Conservation (phyloP, 1,140 invertebrate species). For the Belonocnema kinseyi region DNA sequence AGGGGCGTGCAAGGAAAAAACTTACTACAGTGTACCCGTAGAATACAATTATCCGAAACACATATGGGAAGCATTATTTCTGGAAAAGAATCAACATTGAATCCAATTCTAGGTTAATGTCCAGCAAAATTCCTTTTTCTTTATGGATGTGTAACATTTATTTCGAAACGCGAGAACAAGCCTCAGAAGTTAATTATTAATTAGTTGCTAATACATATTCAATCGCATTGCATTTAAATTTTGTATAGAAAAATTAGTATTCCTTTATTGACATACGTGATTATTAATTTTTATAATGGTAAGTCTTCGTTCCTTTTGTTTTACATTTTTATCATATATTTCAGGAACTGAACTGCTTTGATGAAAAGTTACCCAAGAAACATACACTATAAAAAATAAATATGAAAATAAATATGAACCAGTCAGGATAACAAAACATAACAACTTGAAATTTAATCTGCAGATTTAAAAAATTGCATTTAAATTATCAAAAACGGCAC, state of each 20-base stretch:
- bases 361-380: too few species aligned
- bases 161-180: constrained; percentile 22
- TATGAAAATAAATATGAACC: too few species aligned
- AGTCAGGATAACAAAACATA: too few species aligned
- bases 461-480: too few species aligned
- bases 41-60: constrained; percentile 25
- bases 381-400: too few species aligned
- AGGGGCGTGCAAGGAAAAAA: constrained; percentile 16
- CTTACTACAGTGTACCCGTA: constrained; percentile 11
- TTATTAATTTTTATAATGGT: too few species aligned
- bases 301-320: too few species aligned
- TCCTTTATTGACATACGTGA: background rate
- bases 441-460: too few species aligned
- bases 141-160: constrained; percentile 8
- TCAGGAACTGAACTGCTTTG: too few species aligned
- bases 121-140: constrained; percentile 11
- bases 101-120: constrained; percentile 26
- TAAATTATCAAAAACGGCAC: too few species aligned
- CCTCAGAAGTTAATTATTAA: constrained; percentile 6
- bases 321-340: too few species aligned
- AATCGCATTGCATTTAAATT: background rate
- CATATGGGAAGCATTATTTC: constrained; percentile 3
- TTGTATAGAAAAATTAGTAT: background rate
- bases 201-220: constrained; percentile 21
- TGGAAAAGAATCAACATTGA: constrained; percentile 17